These are phyloP conservation scores for Callaeas wilsoni DNA, from an alignment of 2,113 vertebrate genomes.

Conservation along the genomic window DNA sequence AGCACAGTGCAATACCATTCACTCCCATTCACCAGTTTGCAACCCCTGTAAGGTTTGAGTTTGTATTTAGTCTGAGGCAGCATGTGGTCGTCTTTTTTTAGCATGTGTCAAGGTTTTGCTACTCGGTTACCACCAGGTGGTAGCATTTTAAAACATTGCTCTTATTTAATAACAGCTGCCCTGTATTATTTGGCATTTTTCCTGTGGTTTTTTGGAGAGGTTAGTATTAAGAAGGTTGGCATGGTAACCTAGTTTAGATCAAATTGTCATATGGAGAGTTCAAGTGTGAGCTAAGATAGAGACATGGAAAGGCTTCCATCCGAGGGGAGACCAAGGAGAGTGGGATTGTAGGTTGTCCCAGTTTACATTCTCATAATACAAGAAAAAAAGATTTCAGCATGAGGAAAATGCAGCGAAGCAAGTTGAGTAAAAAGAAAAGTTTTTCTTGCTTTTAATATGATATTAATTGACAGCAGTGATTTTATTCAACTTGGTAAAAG, in stretches of 20 bases:
- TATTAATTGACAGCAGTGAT: not conserved
- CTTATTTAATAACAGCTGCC: not conserved
- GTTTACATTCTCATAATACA: not conserved
- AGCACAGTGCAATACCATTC: not conserved
- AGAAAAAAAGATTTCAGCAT: not conserved
- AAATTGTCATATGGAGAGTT: not conserved
- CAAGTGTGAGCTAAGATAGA: not conserved
- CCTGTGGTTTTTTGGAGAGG: not conserved
- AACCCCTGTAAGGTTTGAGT: not conserved
- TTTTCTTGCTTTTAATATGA: not conserved
- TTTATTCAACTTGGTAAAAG: not conserved
- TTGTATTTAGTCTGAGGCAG: not conserved
- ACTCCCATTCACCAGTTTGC: not conserved
- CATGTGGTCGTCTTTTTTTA: not conserved
- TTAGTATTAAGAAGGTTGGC: not conserved
- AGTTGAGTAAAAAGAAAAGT: not conserved
- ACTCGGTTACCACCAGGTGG: slow-evolving; percentile 49
- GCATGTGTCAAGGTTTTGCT: not conserved
- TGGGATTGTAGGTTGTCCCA: not conserved
- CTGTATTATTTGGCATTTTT: not conserved
- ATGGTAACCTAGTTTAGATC: slow-evolving; percentile 10
- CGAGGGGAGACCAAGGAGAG: not conserved
- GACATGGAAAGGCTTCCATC: not conserved
- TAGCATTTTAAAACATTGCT: slow-evolving; percentile 58
- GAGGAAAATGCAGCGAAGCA: not conserved